Percentiles rank a stretch among this genome's conserved stretches.
Evolutionary conservation across 1,140 invertebrate species (phyloP).

Genomic region (Palaemon carinicauda): DNA sequence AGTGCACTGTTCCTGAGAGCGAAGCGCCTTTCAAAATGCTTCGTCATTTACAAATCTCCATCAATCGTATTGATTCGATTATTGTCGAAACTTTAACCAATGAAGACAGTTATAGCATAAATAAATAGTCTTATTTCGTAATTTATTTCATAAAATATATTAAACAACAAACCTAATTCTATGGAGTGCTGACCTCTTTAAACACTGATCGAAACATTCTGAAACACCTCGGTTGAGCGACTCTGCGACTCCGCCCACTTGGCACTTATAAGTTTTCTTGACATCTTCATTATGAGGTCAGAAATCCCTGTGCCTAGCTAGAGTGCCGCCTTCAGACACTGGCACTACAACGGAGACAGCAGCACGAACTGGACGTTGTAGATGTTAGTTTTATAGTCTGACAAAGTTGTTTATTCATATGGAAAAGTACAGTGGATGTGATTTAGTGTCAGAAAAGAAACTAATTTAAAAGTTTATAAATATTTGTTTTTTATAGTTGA

Average conservation of each 20-base stretch:
- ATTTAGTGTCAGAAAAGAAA: no score
- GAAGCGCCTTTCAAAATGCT: not conserved
- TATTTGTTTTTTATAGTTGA: no score
- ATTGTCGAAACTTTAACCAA: not conserved
- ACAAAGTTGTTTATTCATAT: no score
- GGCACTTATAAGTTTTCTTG: conserved; percentile 20
- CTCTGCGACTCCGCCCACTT: conserved; percentile 4
- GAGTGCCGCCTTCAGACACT: not conserved
- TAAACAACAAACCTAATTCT: not conserved
- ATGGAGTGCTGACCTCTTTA: no score
- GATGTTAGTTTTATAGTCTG: not conserved
- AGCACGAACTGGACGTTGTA: not conserved
- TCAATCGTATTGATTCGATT: not conserved
- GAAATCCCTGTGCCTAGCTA: conserved; percentile 18
- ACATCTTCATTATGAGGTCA: conserved; percentile 34
- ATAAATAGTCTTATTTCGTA: not conserved
- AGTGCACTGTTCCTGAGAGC: not conserved
- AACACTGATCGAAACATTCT: not conserved
- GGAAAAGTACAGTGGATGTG: no score
- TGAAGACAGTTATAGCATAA: no score
- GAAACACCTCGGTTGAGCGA: not conserved
- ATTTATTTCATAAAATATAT: not conserved
- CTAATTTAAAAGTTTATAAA: no score
- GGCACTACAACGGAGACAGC: not conserved
- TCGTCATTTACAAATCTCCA: not conserved